Evolutionary conservation across 2,888 invertebrate genomes (phyloP).

Genomic region (Idaea biselata): DNA sequence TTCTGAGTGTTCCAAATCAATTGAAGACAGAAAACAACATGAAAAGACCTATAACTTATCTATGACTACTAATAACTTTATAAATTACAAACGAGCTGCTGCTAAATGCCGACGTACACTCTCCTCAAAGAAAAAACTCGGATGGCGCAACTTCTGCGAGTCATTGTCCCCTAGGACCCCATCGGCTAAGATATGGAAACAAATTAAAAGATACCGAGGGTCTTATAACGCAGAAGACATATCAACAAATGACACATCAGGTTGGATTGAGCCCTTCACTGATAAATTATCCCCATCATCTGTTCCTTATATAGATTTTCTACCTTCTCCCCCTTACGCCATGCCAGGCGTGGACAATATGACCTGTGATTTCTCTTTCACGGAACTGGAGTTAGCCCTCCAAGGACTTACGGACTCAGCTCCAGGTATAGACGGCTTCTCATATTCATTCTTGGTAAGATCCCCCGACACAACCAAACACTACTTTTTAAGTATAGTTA

Average conservation of each 20-base stretch:
- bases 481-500: conserved; percentile 3
- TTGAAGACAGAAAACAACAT: background rate
- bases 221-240: background rate
- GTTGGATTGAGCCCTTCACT: conserved; percentile 10
- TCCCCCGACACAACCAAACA: conserved; percentile 6
- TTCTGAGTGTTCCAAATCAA: conserved; percentile 8
- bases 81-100: conserved; percentile 4
- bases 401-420: conserved; percentile 13
- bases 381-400: conserved; percentile 10
- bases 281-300: conserved; percentile 8
- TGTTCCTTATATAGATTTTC: background rate
- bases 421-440: conserved; percentile 16
- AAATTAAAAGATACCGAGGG: conserved; percentile 13
- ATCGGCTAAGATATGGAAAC: conserved; percentile 15
- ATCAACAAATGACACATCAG: conserved; percentile 7
- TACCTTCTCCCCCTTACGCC: background rate
- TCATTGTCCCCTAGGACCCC: conserved; percentile 13
- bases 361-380: conserved; percentile 5
- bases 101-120: conserved; percentile 4
- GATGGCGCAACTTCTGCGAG: conserved; percentile 17
- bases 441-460: conserved; percentile 14
- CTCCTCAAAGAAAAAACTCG: conserved; percentile 11
- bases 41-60: conserved; percentile 3
- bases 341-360: conserved; percentile 3
- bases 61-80: conserved; percentile 9